Base-by-base conservation (phyloP, 2,888 invertebrate species). In the Drosophila setosimentum region DNA sequence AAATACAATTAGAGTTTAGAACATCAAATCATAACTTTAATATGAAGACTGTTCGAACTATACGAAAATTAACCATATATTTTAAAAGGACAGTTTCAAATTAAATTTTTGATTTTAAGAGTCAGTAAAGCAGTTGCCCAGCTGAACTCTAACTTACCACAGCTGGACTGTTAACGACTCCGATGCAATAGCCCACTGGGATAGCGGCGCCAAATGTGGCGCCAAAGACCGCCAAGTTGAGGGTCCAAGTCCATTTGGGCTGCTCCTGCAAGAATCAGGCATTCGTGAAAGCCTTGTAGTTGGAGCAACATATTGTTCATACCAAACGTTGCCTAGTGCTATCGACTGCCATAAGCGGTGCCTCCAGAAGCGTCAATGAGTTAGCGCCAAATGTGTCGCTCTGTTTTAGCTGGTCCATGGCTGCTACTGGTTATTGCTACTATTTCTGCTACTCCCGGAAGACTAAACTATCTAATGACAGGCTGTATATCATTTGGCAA, bases 161-260 rank as follows among this genome's bases (percentile, higher is more conserved):
- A 60, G 96, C 95, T 8, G 97, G 97, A 42, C 96, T 95, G 92
- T 97, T 97, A 77, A 97, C 94, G 8, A 97, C 97, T 37, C 97
- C 97, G 50, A 96, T 96, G 88, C 96, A 96, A 92, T 95, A 97
- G 49, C 97, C 97, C 65, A 96, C 96, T 2, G 97, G 96, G 62
- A 97, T 91, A 4, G 96, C 96, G 2, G 95, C 95, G 4, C 97
- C 97, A 8, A 90, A 5, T 1, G 84, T 72, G 37, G 68, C 61
- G 13, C 90, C 86, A 33, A 75, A 60, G 2, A 68, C 60, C 1
- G 89, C 82, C 59, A 73, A 55, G 6, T 55, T 77, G 7, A 84
- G 35, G 18, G 73, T 57, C 76, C 87, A 76, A 40, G 54, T 86
- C 83, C 87, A 84, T 33, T 74, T 68, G 58, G 83, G 89, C 55